Evolutionary conservation across 2,888 invertebrate genomes (phyloP).

Genomic region (Drosophila mimetica): DNA sequence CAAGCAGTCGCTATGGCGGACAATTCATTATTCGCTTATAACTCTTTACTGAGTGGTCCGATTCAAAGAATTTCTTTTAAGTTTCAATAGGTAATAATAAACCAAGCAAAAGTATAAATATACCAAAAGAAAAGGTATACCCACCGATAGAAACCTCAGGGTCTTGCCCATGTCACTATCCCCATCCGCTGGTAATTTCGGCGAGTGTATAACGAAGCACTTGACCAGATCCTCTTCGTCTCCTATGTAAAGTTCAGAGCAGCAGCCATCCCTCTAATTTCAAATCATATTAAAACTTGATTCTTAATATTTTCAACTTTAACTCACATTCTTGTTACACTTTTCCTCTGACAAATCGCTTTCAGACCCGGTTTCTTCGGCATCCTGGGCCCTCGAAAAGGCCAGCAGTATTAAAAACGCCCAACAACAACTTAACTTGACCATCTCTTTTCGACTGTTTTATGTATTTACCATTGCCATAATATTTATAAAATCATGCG

Average conservation of each 20-base stretch:
- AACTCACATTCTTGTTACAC: constrained; percentile 57
- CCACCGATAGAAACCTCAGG: constrained; percentile 66
- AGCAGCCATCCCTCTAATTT: constrained; percentile 57
- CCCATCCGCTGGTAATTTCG: constrained; percentile 55
- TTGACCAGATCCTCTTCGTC: constrained; percentile 56
- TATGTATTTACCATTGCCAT: not conserved
- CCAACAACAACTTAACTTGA: constrained; percentile 4
- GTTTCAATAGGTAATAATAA: too few relatives aligned
- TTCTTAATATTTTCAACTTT: not conserved
- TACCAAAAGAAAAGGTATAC: too few relatives aligned
- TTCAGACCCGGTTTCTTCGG: constrained; percentile 24
- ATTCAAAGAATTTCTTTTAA: too few relatives aligned
- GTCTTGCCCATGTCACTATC: constrained; percentile 43
- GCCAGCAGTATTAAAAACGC: constrained; percentile 8
- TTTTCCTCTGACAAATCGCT: constrained; percentile 30
- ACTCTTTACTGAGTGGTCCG: too few relatives aligned
- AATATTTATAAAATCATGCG: constrained; percentile 53
- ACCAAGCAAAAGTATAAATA: too few relatives aligned
- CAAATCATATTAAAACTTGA: not conserved
- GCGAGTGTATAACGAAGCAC: constrained; percentile 63
- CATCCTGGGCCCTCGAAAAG: constrained; percentile 31
- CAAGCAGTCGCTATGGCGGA: too few relatives aligned
- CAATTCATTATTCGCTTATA: too few relatives aligned
- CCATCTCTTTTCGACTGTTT: constrained; percentile 26
- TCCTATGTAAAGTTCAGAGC: constrained; percentile 50